Percentiles rank a stretch among this genome's conserved stretches.
These are phyloP conservation scores for Dryomyza anilis DNA, from an alignment of 2,888 invertebrate species.

Conservation along the genomic window DNA sequence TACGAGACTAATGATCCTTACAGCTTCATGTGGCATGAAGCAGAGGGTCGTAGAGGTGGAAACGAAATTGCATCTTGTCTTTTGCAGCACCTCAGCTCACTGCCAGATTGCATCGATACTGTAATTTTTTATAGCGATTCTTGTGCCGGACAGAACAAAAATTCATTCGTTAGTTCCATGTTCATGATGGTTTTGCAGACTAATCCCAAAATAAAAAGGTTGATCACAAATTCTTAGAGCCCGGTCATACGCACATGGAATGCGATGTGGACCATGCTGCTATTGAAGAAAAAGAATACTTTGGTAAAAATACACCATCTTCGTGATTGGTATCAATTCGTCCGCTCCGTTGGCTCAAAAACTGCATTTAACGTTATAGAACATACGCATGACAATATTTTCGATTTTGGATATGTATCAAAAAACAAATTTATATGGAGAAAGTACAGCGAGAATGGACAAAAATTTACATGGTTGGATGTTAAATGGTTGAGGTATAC, in stretches of 20 bases:
- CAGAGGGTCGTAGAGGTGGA: conserved; percentile 17
- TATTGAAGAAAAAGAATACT: neutral
- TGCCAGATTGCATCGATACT: too few species aligned
- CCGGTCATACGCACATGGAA: neutral
- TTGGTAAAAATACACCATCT: conserved; percentile 22
- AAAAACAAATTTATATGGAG: neutral
- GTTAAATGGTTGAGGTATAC: neutral
- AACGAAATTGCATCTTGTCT: conserved; percentile 25
- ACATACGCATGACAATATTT: neutral
- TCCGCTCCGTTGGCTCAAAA: neutral
- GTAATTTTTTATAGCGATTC: too few species aligned
- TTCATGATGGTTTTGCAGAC: too few species aligned
- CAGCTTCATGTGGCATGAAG: conserved; percentile 30
- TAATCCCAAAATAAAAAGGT: too few species aligned
- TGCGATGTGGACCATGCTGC: neutral
- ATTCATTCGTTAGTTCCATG: neutral
- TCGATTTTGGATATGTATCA: neutral
- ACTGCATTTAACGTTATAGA: neutral
- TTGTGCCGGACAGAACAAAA: too few species aligned
- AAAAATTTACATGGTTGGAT: neutral
- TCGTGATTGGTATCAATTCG: conserved; percentile 21
- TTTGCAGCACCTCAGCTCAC: too few species aligned
- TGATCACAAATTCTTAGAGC: too few species aligned
- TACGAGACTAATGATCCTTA: neutral
- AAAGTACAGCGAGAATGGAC: neutral